phyloP scores from a whole-genome alignment of 1,140 invertebrate species.

The Pentalonia nigronervosa region DNA sequence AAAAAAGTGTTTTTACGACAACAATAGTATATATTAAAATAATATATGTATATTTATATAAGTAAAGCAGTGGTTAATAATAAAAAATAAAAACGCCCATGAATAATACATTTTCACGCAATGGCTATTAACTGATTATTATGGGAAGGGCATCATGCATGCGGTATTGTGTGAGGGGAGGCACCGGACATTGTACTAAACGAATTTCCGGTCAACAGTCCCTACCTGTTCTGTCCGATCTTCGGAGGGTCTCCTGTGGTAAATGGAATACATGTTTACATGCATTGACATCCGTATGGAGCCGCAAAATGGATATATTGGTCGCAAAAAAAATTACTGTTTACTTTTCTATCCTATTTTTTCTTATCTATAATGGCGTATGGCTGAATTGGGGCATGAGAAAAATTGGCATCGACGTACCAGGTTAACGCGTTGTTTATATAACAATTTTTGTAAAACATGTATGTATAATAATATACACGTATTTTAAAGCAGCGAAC shows the following conservation, averaged over 20 bases:
- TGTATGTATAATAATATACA: not conserved
- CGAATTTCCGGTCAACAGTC: constrained; percentile 52
- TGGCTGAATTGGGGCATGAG: not conserved
- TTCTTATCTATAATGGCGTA: not conserved
- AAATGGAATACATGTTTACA: constrained; percentile 18
- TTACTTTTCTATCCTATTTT: not conserved
- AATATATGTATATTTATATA: not conserved
- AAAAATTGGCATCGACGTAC: not conserved
- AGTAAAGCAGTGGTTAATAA: not conserved
- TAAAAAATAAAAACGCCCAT: constrained; percentile 42
- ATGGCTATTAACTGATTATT: constrained; percentile 52
- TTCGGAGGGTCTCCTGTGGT: not conserved
- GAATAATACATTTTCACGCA: constrained; percentile 42
- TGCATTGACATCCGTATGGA: no score
- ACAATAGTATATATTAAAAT: constrained; percentile 22
- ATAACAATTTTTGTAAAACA: not conserved
- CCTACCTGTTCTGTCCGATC: not conserved
- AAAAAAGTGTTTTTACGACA: constrained; percentile 40
- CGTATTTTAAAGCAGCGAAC: not conserved
- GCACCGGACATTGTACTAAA: constrained; percentile 52
- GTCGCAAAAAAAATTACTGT: not conserved
- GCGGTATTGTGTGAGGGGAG: constrained; percentile 26
- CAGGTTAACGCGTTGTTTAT: not conserved
- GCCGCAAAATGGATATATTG: not conserved
- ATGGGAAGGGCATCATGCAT: constrained; percentile 48